Percentiles rank a stretch among this genome's conserved stretches.
phyloP scores from a whole-genome alignment of 2,113 vertebrate species.

The Nyctereutes procyonoides region DNA sequence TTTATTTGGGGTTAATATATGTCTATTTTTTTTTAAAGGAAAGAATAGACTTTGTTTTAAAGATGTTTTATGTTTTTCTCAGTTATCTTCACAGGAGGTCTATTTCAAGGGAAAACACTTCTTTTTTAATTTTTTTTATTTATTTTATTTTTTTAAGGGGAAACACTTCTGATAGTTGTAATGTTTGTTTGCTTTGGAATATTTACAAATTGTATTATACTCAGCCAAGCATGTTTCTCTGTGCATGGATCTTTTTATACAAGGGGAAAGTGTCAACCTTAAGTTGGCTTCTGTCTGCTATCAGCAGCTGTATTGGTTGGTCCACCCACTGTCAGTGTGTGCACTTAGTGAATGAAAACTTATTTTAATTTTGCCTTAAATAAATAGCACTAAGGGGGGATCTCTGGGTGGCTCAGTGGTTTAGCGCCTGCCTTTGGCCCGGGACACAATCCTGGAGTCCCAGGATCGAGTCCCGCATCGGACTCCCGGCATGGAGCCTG shows the following conservation, averaged over 20 bases:
- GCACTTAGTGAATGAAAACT: background rate
- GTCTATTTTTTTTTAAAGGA: background rate
- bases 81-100: slow-evolving; percentile 3
- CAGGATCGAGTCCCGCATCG: no score
- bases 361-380: slow-evolving; percentile 47
- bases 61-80: slow-evolving; percentile 18
- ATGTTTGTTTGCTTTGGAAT: slow-evolving; percentile 47
- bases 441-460: no score
- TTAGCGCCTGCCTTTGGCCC: no score
- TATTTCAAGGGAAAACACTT: slow-evolving; percentile 51
- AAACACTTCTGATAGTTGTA: slow-evolving; percentile 41
- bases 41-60: slow-evolving; percentile 37
- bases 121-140: background rate
- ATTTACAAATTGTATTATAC: slow-evolving; percentile 29
- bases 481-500: no score
- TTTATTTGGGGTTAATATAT: background rate
- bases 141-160: background rate
- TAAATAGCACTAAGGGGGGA: background rate
- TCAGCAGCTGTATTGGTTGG: background rate
- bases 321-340: background rate
- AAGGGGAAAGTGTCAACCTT: background rate
- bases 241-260: background rate
- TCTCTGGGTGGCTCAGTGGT: no score
- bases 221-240: slow-evolving; percentile 14
- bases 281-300: background rate